Evolutionary conservation across 53 echinoderm and acorn worm genomes (phyloP).

Genomic region (Echinometra lucunter): DNA sequence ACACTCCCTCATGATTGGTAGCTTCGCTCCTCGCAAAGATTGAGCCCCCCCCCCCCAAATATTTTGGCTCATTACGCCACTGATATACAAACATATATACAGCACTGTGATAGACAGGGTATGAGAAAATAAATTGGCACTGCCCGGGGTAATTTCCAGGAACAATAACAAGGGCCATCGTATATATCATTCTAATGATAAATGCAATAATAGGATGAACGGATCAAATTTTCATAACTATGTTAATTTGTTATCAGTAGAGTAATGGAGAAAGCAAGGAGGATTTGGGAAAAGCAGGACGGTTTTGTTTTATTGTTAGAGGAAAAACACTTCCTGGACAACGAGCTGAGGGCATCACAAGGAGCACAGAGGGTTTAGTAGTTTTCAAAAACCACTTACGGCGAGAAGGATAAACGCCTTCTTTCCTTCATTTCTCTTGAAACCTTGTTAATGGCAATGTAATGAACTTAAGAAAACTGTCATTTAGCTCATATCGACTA

Average conservation of each 20-base stretch:
- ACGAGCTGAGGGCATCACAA: background rate
- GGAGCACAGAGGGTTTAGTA: background rate
- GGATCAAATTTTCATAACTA: slow-evolving; percentile 1
- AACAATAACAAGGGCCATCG: background rate
- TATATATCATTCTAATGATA: background rate
- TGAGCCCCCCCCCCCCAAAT: no score
- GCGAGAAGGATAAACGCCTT: no score
- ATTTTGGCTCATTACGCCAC: no score
- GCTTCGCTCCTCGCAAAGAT: no score
- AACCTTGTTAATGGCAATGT: no score
- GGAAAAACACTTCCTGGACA: background rate
- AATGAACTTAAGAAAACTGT: no score
- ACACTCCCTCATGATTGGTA: no score
- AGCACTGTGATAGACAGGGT: no score
- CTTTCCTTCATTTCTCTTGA: no score
- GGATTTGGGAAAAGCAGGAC: background rate
- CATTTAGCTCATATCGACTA: no score
- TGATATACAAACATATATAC: no score
- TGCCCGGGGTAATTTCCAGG: background rate
- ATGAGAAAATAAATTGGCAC: background rate
- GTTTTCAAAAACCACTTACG: no score
- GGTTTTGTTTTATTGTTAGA: background rate
- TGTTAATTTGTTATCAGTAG: background rate
- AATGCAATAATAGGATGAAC: background rate
- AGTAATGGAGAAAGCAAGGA: background rate